Percentiles rank a stretch among this genome's conserved stretches.
These are phyloP conservation scores for Pocillopora damicornis DNA, from an alignment of 64 coral and sea anemone species.

Conservation along the genomic window DNA sequence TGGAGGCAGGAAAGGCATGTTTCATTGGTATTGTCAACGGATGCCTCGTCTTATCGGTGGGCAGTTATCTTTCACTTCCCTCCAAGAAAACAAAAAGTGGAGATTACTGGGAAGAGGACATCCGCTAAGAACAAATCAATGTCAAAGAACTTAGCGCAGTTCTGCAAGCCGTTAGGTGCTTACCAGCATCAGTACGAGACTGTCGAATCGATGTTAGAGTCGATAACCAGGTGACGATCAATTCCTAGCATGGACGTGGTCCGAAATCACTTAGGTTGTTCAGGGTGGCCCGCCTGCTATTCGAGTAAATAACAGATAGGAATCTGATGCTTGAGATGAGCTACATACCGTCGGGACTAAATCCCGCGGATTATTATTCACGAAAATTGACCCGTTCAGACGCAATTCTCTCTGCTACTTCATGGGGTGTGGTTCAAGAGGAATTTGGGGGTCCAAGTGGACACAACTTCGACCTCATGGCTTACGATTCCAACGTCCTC, in stretches of 20 bases:
- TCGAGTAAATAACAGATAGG: not conserved
- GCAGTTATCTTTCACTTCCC: not conserved
- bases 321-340: not conserved
- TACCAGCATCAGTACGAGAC: not conserved
- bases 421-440: slow-evolving; percentile 5
- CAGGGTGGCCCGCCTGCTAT: not conserved
- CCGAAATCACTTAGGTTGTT: not conserved
- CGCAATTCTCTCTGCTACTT: not conserved
- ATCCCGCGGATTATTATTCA: slow-evolving; percentile 21
- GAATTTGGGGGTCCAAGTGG: slow-evolving; percentile 33
- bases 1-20: not conserved
- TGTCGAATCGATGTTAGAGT: slow-evolving; percentile 8
- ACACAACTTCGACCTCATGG: slow-evolving; percentile 29
- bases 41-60: not conserved
- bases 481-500: slow-evolving; percentile 1
- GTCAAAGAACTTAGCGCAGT: slow-evolving; percentile 27
- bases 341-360: not conserved
- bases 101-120: not conserved
- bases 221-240: slow-evolving; percentile 11
- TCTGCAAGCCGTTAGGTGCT: not conserved
- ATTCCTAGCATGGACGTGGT: slow-evolving; percentile 10
- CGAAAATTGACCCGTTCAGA: not conserved
- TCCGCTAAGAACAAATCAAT: not conserved
- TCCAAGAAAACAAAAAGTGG: not conserved
- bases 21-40: not conserved